These are phyloP conservation scores for Seira sanloemensis DNA, from an alignment of 2,888 invertebrate genomes.

Conservation along the genomic window DNA sequence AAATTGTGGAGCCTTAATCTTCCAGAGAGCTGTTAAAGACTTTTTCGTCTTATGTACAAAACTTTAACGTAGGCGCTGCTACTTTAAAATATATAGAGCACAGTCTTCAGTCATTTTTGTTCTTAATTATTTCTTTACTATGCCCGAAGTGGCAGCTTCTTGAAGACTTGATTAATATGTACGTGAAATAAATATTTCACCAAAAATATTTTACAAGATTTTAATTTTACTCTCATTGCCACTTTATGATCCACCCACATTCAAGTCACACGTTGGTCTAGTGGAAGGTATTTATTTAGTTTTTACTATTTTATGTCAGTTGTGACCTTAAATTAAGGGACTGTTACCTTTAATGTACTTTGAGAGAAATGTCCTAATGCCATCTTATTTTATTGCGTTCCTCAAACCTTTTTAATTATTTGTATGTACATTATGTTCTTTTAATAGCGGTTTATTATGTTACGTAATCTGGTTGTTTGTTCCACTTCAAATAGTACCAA, in stretches of 20 bases:
- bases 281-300: neutral
- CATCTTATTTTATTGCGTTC: too few relatives aligned
- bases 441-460: too few relatives aligned
- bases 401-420: too few relatives aligned
- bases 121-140: neutral
- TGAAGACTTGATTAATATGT: neutral
- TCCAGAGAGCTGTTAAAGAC: too few relatives aligned
- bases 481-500: too few relatives aligned
- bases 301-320: neutral
- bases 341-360: slow-evolving; percentile 55
- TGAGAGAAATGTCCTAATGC: too few relatives aligned
- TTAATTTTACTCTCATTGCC: neutral
- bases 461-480: too few relatives aligned
- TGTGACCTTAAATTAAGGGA: slow-evolving; percentile 37
- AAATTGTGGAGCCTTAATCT: too few relatives aligned
- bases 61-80: too few relatives aligned
- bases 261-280: neutral
- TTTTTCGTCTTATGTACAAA: too few relatives aligned
- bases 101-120: neutral
- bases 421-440: too few relatives aligned
- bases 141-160: neutral
- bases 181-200: too few relatives aligned
- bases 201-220: neutral
- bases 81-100: neutral
- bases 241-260: neutral